Percentiles rank a stretch among this genome's conserved stretches.
phyloP scores from a whole-genome alignment of 1,140 invertebrate species.

The Caenorhabditis inopinata region DNA sequence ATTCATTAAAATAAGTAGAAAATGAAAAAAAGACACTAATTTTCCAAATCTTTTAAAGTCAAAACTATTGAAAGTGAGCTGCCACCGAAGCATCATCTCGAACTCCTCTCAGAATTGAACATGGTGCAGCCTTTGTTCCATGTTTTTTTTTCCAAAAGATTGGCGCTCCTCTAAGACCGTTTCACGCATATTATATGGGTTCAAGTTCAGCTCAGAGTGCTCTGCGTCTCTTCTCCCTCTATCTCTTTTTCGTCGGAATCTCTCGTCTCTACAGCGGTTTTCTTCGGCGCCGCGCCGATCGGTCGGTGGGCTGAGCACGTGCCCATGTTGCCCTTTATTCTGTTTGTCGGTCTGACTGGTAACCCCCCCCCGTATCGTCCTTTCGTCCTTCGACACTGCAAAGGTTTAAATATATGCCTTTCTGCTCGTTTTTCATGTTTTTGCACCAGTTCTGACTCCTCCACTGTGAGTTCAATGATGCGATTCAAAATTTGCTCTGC shows the following conservation, averaged over 20 bases:
- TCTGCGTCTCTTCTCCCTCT: not conserved
- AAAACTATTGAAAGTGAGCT: too few relatives aligned
- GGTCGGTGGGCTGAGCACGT: slow-evolving; percentile 8
- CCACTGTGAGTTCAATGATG: too few relatives aligned
- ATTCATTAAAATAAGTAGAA: too few relatives aligned
- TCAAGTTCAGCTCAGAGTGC: not conserved
- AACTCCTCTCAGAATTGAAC: too few relatives aligned
- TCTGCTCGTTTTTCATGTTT: not conserved
- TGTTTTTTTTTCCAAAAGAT: too few relatives aligned
- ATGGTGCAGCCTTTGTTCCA: too few relatives aligned
- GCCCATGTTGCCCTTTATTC: slow-evolving; percentile 15
- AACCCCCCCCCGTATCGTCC: slow-evolving; percentile 20
- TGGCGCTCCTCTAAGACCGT: too few relatives aligned
- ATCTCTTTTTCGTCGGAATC: not conserved
- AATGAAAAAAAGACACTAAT: too few relatives aligned
- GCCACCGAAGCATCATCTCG: too few relatives aligned
- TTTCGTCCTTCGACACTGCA: not conserved
- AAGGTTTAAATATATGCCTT: not conserved
- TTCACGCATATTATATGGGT: not conserved
- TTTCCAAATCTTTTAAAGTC: too few relatives aligned
- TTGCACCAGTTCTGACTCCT: not conserved
- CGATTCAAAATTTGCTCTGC: too few relatives aligned
- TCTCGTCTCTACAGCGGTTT: not conserved
- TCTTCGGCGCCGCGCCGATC: not conserved
- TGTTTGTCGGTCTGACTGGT: slow-evolving; percentile 3